These are phyloP conservation scores for Herpailurus yagouaroundi DNA, from an alignment of 2,113 vertebrate species.

Conservation along the genomic window DNA sequence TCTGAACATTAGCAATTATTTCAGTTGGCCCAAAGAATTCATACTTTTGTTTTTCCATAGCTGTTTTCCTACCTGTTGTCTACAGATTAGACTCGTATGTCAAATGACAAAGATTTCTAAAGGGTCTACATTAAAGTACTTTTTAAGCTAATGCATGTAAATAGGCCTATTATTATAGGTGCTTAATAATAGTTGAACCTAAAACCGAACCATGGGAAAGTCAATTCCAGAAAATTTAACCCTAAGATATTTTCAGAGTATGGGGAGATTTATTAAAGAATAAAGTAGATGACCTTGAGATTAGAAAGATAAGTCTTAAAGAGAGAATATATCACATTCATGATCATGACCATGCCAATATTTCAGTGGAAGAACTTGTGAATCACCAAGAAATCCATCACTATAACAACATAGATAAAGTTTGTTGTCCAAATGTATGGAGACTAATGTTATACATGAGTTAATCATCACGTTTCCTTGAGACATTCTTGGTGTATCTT, in stretches of 20 bases:
- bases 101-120: not conserved
- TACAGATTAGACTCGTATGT: not conserved
- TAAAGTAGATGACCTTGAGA: not conserved
- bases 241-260: not conserved
- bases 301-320: not conserved
- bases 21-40: not conserved
- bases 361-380: not conserved
- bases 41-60: not conserved
- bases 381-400: not conserved
- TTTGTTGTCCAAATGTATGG: not conserved
- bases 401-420: not conserved
- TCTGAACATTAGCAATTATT: not conserved
- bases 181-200: not conserved
- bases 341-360: not conserved
- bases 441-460: not conserved
- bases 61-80: not conserved
- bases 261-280: not conserved
- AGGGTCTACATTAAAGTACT: not conserved
- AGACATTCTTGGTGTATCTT: not conserved
- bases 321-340: not conserved
- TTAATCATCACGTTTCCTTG: not conserved
- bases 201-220: not conserved
- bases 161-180: not conserved
- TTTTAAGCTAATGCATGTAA: not conserved
- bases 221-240: not conserved